phyloP scores from a whole-genome alignment of 2,797 vertebrate genomes.

The Psittacula echo region DNA sequence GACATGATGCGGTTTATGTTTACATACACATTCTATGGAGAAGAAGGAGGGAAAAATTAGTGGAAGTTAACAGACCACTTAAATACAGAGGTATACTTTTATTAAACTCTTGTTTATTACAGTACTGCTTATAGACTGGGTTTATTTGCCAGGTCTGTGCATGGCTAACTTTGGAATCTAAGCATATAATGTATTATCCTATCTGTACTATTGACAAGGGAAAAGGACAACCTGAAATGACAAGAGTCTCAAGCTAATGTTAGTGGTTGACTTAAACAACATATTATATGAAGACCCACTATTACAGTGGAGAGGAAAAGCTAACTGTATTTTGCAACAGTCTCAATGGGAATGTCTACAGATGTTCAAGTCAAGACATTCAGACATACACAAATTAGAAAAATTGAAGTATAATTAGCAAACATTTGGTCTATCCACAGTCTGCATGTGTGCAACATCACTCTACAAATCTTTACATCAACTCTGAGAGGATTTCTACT shows the following conservation, averaged over 20 bases:
- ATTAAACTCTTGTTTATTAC: not conserved
- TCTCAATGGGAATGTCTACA: not conserved
- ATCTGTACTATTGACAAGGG: not conserved
- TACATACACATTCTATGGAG: slow-evolving; percentile 92
- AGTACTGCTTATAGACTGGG: not conserved
- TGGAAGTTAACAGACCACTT: not conserved
- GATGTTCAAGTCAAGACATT: not conserved
- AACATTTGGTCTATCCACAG: not conserved
- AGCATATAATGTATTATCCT: not conserved
- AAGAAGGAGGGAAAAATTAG: not conserved
- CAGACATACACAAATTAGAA: not conserved
- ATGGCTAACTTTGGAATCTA: not conserved
- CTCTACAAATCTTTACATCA: not conserved
- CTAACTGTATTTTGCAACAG: not conserved
- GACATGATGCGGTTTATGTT: slow-evolving; percentile 99
- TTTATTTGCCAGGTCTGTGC: not conserved
- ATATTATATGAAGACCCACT: not conserved
- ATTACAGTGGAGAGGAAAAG: not conserved
- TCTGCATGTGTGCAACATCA: not conserved
- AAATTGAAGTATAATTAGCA: not conserved
- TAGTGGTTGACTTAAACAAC: not conserved
- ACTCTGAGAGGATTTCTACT: not conserved
- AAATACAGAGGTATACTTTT: not conserved
- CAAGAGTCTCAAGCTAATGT: not conserved
- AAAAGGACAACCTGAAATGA: not conserved